Evolutionary conservation across 2,797 vertebrate genomes (phyloP).

Genomic region (Hylomyscus alleni): DNA sequence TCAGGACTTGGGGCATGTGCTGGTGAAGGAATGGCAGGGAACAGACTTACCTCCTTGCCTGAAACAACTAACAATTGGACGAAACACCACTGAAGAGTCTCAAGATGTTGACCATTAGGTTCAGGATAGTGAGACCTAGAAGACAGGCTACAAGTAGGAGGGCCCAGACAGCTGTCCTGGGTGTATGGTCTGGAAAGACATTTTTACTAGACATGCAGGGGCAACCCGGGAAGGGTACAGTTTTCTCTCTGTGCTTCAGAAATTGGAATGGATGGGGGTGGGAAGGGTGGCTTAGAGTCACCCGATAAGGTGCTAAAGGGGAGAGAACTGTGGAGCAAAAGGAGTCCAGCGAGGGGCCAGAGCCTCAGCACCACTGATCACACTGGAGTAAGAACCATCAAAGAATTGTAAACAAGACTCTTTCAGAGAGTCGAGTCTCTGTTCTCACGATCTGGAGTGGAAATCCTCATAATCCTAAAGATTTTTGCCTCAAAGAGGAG

Average conservation of each 20-base stretch:
- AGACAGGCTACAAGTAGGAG: background rate
- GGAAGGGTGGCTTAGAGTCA: background rate
- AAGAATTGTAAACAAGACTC: background rate
- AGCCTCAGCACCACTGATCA: background rate
- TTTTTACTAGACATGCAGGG: background rate
- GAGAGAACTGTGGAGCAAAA: background rate
- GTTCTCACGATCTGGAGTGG: background rate
- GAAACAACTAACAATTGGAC: background rate
- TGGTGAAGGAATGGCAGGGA: background rate
- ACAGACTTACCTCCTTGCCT: background rate
- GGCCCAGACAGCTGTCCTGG: background rate
- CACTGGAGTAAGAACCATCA: background rate
- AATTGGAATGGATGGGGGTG: accelerated
- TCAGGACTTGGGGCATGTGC: background rate
- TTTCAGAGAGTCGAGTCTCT: background rate
- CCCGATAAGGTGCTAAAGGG: background rate
- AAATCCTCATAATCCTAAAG: background rate
- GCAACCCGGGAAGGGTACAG: background rate
- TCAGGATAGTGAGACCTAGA: background rate
- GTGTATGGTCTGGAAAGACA: background rate
- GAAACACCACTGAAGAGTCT: background rate
- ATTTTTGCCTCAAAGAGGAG: background rate
- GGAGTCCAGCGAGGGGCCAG: background rate
- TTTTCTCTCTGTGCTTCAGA: background rate
- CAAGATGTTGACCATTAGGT: background rate